Evolutionary conservation across 2,888 invertebrate genomes (phyloP), one percentile per base, ranked within the genome.

Genomic region (Catocala sponsa): DNA sequence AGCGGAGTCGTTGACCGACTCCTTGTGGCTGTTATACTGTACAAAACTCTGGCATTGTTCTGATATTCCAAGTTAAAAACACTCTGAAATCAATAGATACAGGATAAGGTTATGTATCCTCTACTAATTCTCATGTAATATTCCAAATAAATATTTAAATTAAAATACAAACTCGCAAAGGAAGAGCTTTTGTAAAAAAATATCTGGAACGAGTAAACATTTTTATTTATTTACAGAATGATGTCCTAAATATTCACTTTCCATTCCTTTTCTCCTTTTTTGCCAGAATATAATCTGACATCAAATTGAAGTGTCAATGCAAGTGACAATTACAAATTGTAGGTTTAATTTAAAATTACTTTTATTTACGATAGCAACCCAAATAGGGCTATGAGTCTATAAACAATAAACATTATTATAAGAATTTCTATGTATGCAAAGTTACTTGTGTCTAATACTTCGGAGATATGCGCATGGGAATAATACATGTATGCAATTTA

Each of bases 1-100:
- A 98, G 90, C 0, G 99, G 98, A 7, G 97, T 97, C 13, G 96
- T 95, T 7, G 96, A 95, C 41, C 94, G 90, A 78, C 84, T 77
- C 80, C 95, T 86, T 41, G 87, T 78, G 41, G 88, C 73, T 65
- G 90, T 82, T 59, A 94, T 84, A 63, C 88, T 87, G 65, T 89
- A 92, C 43, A 93, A 63, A 68, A 91, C 78, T 51, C 88, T 83
- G 44, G 86, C 81, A 83, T 92, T 91, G 86, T 92, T 92, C 76
- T 92, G 89, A 67, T 86, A 88, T 72, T 92, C 94, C 47, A 83
- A 77, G 66, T 88, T 85, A 74, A 88, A 82, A 74, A 86, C 74
- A 88, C 87, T 91, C 94, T 94, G 90, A 80, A 94, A 93, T 82
- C 72, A 80, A 74, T 59, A 44, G 49, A 60, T 52, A 41, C 52